Evolutionary conservation across 2,797 vertebrate species (phyloP).

Genomic region (Cuculus canorus): DNA sequence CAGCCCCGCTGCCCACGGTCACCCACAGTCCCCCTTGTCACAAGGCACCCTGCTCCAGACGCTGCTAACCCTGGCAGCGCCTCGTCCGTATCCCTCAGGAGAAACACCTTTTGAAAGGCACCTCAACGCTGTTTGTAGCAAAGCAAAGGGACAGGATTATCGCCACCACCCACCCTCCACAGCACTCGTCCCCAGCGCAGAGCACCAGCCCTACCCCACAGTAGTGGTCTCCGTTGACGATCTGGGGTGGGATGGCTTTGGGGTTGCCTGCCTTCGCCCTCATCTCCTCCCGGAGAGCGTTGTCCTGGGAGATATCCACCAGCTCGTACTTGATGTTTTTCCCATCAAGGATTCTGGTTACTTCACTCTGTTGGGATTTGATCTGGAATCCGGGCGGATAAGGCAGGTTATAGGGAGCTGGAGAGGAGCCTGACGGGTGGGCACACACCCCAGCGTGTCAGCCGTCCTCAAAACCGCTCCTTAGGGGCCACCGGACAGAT

Average conservation of each 20-base stretch:
- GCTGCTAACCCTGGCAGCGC: rapidly evolving
- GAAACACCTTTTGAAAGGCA: rapidly evolving
- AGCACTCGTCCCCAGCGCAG: rapidly evolving
- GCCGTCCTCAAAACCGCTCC: not conserved
- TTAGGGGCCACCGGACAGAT: rapidly evolving
- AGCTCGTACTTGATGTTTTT: slow-evolving; percentile 91
- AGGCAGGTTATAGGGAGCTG: not conserved
- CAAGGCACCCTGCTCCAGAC: rapidly evolving
- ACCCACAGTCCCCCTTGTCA: not conserved
- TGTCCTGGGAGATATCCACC: slow-evolving; percentile 93
- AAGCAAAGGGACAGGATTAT: rapidly evolving
- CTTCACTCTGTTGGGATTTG: slow-evolving; percentile 92
- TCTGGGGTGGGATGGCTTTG: slow-evolving; percentile 90
- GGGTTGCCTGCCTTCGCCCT: slow-evolving; percentile 88
- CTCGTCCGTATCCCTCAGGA: rapidly evolving
- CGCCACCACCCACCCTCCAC: rapidly evolving
- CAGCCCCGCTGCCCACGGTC: rapidly evolving
- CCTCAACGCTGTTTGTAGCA: rapidly evolving
- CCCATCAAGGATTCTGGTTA: slow-evolving; percentile 91
- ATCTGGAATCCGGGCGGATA: slow-evolving; percentile 76
- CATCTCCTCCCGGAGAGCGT: slow-evolving; percentile 91
- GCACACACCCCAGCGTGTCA: not conserved
- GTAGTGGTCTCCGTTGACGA: slow-evolving; percentile 94
- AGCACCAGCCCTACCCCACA: slow-evolving; percentile 87
- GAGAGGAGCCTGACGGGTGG: not conserved